Base-by-base conservation (phyloP, 2,888 invertebrate species). In the Amphipyra berbera region DNA sequence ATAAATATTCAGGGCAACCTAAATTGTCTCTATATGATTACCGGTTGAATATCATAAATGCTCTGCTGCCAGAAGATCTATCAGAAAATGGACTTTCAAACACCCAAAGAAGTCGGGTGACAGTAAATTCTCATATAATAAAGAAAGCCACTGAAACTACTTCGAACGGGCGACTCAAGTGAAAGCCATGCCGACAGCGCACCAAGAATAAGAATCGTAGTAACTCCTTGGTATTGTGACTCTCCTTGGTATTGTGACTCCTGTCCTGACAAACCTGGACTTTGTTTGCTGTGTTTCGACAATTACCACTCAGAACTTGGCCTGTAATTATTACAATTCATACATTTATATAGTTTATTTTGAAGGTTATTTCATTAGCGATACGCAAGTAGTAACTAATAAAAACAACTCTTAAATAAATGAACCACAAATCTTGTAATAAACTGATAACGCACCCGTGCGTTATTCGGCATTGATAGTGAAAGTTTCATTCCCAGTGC, bases 1-100 rank as follows among this genome's bases (percentile, higher is more conserved):
- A 58, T 15, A 73, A 67, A 42, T 69, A 61, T 65, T 65, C 68
- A 44, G 57, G 68, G 2, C 58, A 58, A 61, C 59, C 10, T 47
- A 65, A 69, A 49, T 13, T 65, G 58, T 50, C 58, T 50, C 50
- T 49, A 0, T 55, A 47, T 55, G 55, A 55, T 55, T 47, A 55
- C 8, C 44, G 47, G 0, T 8, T 53, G 55, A 54, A 46, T 38
- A 2, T 61, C 35, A 61, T 61, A 61, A 61, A 61, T 55, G 55
- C 54, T 1, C 61, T 61, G 42, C 60, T 47, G 50, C 54, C 0
- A n/a, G 52, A 59, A 52, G 2, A 59, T 59, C 0, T 46, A 21
- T 0, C 59, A 45, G 40, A 2, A 48, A 48, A 48, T 48, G 30
- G 46, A 47, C n/a, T 2, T 33, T 56, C 56, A 56, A 56, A 30